These are phyloP conservation scores for Dufourea novaeangliae DNA, from an alignment of 1,140 invertebrate genomes.

Conservation along the genomic window DNA sequence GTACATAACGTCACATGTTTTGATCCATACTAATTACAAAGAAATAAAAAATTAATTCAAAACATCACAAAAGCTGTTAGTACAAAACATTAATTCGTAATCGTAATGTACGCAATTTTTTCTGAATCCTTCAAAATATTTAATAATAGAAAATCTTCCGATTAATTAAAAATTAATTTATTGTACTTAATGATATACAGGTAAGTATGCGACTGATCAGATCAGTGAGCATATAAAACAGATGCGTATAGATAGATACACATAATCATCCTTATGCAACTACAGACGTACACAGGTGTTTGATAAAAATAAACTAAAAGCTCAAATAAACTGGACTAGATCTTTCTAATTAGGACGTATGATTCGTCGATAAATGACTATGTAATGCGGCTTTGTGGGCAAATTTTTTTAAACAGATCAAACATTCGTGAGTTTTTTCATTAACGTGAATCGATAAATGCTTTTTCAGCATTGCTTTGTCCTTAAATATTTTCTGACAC, in stretches of 20 bases:
- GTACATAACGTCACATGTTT: too few relatives aligned
- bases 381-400: slow-evolving; percentile 74
- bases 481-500: slow-evolving; percentile 73
- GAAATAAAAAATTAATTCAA: neutral
- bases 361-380: slow-evolving; percentile 74
- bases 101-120: too few relatives aligned
- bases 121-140: too few relatives aligned
- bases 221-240: slow-evolving; percentile 57
- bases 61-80: too few relatives aligned
- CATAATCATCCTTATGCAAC: slow-evolving; percentile 55
- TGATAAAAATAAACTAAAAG: slow-evolving; percentile 62
- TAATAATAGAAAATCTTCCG: neutral
- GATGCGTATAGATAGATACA: slow-evolving; percentile 40
- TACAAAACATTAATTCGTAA: too few relatives aligned
- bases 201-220: slow-evolving; percentile 53
- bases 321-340: slow-evolving; percentile 61
- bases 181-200: slow-evolving; percentile 59
- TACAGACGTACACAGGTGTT: slow-evolving; percentile 58
- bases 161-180: slow-evolving; percentile 68
- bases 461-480: slow-evolving; percentile 69
- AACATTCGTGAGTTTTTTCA: slow-evolving; percentile 84
- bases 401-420: slow-evolving; percentile 78
- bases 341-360: slow-evolving; percentile 71
- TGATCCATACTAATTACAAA: too few relatives aligned
- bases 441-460: slow-evolving; percentile 85